Percentiles rank a stretch among this genome's conserved stretches.
phyloP scores from a whole-genome alignment of 2,888 invertebrate genomes.

The Hipparchia semele region DNA sequence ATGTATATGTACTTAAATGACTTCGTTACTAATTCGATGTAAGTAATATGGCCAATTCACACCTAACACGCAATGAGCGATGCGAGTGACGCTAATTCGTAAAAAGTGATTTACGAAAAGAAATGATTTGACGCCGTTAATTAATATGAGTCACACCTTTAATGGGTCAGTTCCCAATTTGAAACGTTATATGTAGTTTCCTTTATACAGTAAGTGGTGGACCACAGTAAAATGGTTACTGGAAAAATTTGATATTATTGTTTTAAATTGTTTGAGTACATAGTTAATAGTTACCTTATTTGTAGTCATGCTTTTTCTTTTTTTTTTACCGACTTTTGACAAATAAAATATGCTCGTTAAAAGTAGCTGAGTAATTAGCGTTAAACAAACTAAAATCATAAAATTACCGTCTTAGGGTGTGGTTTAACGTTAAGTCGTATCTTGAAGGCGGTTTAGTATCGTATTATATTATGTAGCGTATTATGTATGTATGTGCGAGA shows the following conservation, averaged over 20 bases:
- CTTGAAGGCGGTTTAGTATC: neutral
- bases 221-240: neutral
- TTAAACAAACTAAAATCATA: neutral
- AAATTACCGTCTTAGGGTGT: neutral
- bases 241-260: neutral
- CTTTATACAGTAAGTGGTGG: neutral
- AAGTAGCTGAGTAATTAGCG: neutral
- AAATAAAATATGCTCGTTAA: neutral
- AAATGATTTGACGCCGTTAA: conserved; percentile 25
- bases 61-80: conserved; percentile 31
- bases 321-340: neutral
- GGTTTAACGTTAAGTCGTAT: neutral
- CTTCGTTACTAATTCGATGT: conserved; percentile 23
- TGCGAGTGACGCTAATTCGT: conserved; percentile 39
- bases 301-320: neutral
- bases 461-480: neutral
- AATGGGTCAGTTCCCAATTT: conserved; percentile 18
- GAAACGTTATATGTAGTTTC: neutral
- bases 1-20: neutral
- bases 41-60: conserved; percentile 39
- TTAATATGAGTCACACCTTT: conserved; percentile 18
- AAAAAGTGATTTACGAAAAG: conserved; percentile 35
- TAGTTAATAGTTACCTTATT: too few relatives aligned
- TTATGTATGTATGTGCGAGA: too few relatives aligned
- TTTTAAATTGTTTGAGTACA: too few relatives aligned